Conservation (phyloP, 2,113 vertebrate species). For the Elgaria multicarinata region DNA sequence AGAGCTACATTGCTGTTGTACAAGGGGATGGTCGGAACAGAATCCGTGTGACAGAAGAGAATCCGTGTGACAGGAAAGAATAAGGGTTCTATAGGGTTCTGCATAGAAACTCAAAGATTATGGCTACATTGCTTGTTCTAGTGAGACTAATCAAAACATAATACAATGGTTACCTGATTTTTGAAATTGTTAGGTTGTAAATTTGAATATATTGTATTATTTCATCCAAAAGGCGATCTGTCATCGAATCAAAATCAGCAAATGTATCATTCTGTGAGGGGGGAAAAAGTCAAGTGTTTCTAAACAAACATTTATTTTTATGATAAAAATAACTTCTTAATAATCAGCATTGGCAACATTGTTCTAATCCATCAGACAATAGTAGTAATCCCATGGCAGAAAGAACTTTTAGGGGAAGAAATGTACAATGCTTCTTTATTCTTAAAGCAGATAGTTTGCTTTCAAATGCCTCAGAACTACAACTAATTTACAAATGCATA, state of each 20-base stretch:
- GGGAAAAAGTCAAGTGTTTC: constrained; percentile 67
- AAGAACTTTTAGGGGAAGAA: constrained; percentile 1
- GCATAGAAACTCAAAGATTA: background rate
- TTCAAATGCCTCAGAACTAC: constrained; percentile 32
- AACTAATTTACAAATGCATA: background rate
- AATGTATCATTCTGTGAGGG: constrained; percentile 95
- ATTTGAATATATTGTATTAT: constrained; percentile 99
- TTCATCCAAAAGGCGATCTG: constrained; percentile 96
- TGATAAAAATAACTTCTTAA: constrained; percentile 49
- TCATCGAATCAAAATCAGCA: constrained; percentile 99
- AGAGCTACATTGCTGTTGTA: too few species aligned
- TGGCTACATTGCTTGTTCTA: constrained; percentile 20
- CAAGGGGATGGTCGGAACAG: too few species aligned
- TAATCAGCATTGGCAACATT: constrained; percentile 25
- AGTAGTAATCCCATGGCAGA: background rate
- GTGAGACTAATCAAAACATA: constrained; percentile 46
- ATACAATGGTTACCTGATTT: constrained; percentile 90
- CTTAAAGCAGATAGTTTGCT: constrained; percentile 10
- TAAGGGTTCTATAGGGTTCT: background rate
- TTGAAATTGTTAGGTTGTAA: constrained; percentile 95
- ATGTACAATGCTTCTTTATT: constrained; percentile 23
- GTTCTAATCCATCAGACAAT: too few species aligned
- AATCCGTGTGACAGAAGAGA: too few species aligned
- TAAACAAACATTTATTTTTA: constrained; percentile 46
- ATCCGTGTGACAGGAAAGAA: too few species aligned